Conservation (phyloP, 2,888 invertebrate species). For the Eulithis prunata region DNA sequence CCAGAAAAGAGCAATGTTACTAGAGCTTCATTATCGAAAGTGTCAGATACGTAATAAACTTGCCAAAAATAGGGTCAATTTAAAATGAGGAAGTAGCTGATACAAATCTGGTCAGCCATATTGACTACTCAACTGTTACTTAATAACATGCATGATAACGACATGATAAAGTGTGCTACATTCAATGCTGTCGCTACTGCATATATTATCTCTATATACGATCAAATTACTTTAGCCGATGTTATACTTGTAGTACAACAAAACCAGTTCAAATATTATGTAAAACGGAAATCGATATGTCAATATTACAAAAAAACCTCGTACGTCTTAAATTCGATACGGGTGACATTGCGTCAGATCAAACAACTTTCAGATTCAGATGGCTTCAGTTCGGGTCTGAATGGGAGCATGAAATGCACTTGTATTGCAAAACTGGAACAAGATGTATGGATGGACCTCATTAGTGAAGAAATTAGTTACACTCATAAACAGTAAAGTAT, state of each 20-base stretch:
- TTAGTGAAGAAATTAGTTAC: not conserved
- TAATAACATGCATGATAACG: conserved; percentile 28
- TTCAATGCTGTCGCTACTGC: conserved; percentile 16
- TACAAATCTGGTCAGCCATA: conserved; percentile 20
- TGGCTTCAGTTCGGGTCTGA: conserved; percentile 32
- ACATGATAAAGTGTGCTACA: conserved; percentile 26
- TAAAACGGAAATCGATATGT: conserved; percentile 51
- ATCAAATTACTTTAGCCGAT: conserved; percentile 18
- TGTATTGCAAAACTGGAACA: conserved; percentile 31
- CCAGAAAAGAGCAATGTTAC: too few species aligned
- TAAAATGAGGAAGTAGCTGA: conserved; percentile 30
- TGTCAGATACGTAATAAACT: conserved; percentile 3
- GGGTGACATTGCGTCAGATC: conserved; percentile 19
- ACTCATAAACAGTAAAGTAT: not conserved
- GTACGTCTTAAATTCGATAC: conserved; percentile 37
- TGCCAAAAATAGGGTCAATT: conserved; percentile 17
- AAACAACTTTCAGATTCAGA: conserved; percentile 37
- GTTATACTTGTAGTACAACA: conserved; percentile 15
- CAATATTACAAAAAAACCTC: conserved; percentile 34
- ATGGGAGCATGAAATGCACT: conserved; percentile 19
- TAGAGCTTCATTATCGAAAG: not conserved
- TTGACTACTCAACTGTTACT: conserved; percentile 26
- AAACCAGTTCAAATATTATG: conserved; percentile 41
- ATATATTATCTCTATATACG: conserved; percentile 13
- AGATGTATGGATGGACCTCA: not conserved